Percentiles rank a stretch among this genome's conserved stretches.
Evolutionary conservation across 2,113 vertebrate genomes (phyloP).

Genomic region (Tylochromis polylepis): DNA sequence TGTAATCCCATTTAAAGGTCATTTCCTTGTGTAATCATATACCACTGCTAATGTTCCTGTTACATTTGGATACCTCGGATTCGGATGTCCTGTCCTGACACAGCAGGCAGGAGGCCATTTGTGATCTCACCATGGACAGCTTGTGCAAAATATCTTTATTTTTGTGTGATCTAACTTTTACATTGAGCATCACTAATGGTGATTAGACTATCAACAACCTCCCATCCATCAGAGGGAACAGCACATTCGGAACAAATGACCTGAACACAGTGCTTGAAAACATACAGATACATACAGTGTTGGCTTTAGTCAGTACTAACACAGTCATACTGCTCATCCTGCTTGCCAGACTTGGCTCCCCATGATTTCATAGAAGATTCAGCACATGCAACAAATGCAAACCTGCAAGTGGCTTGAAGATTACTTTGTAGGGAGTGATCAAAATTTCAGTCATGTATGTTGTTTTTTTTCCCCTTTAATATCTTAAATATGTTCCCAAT

Average conservation of each 20-base stretch:
- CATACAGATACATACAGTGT: background rate
- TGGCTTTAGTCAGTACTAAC: background rate
- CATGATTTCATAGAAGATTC: background rate
- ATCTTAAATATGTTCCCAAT: background rate
- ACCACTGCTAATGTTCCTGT: background rate
- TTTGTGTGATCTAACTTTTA: background rate
- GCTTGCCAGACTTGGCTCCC: background rate
- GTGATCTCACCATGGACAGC: background rate
- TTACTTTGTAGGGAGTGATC: background rate
- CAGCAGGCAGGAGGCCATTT: background rate
- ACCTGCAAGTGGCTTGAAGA: background rate
- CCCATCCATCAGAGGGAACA: too few relatives aligned
- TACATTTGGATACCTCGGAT: background rate
- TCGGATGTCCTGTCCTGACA: background rate
- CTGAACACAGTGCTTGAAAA: background rate
- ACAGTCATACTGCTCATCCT: background rate
- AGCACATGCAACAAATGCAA: background rate
- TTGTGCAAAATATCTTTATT: background rate
- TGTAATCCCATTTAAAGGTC: background rate
- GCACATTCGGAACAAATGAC: background rate
- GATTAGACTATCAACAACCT: background rate
- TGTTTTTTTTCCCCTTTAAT: fast-evolving
- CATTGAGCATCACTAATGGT: background rate
- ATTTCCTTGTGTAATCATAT: background rate
- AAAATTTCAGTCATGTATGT: background rate